Percentiles rank a stretch among this genome's conserved stretches.
phyloP scores from a whole-genome alignment of 1,140 invertebrate species.

The Drosophila tropicalis region DNA sequence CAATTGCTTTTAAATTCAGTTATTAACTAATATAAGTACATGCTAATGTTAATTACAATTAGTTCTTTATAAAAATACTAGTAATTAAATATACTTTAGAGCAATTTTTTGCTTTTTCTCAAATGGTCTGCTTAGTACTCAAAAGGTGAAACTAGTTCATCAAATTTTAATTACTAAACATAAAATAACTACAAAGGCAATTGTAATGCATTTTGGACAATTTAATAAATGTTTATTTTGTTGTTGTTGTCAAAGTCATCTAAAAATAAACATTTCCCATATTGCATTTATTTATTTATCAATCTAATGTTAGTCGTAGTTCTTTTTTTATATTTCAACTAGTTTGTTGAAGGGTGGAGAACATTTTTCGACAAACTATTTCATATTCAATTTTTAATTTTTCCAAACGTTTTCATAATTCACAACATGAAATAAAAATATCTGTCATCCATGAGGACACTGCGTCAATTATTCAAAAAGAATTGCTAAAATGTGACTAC shows the following conservation, averaged over 20 bases:
- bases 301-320: conserved; percentile 17
- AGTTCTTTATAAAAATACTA: too few relatives aligned
- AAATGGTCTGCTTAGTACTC: too few relatives aligned
- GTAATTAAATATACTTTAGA: too few relatives aligned
- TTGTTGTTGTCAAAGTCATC: background rate
- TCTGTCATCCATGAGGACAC: conserved; percentile 17
- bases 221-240: background rate
- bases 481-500: conserved; percentile 60
- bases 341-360: background rate
- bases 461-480: conserved; percentile 63
- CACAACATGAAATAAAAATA: conserved; percentile 25
- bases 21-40: too few relatives aligned
- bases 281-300: conserved; percentile 16
- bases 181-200: background rate
- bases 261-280: conserved; percentile 7
- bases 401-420: conserved; percentile 25
- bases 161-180: background rate
- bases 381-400: conserved; percentile 14
- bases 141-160: too few relatives aligned
- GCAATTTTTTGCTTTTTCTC: too few relatives aligned
- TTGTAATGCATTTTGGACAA: background rate
- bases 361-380: conserved; percentile 11
- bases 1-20: too few relatives aligned
- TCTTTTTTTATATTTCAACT: background rate
- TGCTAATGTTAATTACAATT: too few relatives aligned